phyloP scores from a whole-genome alignment of 2,888 invertebrate species.

The Scaptomyza tumidula region DNA sequence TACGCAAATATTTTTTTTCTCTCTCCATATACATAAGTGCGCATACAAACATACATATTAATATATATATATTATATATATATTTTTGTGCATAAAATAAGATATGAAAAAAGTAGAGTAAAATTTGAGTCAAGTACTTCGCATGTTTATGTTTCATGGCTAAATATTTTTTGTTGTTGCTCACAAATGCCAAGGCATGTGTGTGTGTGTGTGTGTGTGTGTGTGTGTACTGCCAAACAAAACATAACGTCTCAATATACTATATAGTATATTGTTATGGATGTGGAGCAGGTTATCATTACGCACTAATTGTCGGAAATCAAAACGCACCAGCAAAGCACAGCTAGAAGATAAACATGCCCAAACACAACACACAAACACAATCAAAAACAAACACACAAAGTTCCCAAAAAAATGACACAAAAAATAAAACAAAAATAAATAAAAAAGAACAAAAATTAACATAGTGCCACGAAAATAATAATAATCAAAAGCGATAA shows the following conservation, averaged over 20 bases:
- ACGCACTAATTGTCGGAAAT: slow-evolving; percentile 76
- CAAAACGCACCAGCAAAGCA: slow-evolving; percentile 49
- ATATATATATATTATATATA: slow-evolving; percentile 24
- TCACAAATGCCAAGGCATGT: slow-evolving; percentile 28
- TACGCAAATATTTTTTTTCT: slow-evolving; percentile 65
- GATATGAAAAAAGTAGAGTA: slow-evolving; percentile 22
- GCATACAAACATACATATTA: slow-evolving; percentile 10
- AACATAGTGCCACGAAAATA: slow-evolving; percentile 67
- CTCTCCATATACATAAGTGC: slow-evolving; percentile 25
- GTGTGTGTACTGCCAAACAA: background rate
- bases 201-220: no score
- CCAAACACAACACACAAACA: slow-evolving; percentile 9
- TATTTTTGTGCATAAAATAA: slow-evolving; percentile 10
- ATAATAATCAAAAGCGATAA: slow-evolving; percentile 65
- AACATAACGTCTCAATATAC: slow-evolving; percentile 1
- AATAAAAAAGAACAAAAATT: slow-evolving; percentile 65
- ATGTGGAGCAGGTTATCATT: slow-evolving; percentile 76
- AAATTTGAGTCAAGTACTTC: slow-evolving; percentile 7
- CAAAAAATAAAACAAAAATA: background rate
- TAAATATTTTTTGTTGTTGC: slow-evolving; percentile 35
- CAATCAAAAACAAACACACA: slow-evolving; percentile 4
- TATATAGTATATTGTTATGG: slow-evolving; percentile 41
- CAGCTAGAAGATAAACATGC: slow-evolving; percentile 58
- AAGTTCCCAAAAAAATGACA: background rate
- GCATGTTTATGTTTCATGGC: slow-evolving; percentile 55